A percentile compares a stretch with the other conserved stretches of the same genome.
phyloP scores from a whole-genome alignment of 1,140 invertebrate genomes.

The Drosophila pseudoobscura region DNA sequence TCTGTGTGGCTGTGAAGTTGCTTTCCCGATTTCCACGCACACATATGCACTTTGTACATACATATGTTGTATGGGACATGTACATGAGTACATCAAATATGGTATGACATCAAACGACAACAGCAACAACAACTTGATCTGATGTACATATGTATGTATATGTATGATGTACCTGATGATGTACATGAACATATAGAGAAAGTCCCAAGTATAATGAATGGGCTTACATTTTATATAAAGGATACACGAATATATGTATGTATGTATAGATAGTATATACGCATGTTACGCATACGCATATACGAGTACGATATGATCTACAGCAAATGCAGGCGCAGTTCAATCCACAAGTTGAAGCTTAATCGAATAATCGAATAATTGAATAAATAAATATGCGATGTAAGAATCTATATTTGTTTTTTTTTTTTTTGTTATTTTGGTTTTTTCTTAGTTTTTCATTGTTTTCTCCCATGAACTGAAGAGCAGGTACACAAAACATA shows the following conservation, averaged over 20 bases:
- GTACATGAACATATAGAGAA: neutral
- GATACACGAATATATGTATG: conserved; percentile 5
- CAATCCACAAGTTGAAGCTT: conserved; percentile 29
- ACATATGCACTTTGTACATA: no score
- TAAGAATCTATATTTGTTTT: conserved; percentile 10
- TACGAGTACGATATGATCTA: conserved; percentile 38
- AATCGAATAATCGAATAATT: conserved; percentile 20
- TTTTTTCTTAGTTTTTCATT: conserved; percentile 22
- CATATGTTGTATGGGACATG: no score
- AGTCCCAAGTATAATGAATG: no score
- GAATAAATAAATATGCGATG: conserved; percentile 17
- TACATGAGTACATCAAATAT: conserved; percentile 5
- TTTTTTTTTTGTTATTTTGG: neutral
- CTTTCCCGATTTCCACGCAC: no score
- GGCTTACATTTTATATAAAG: neutral
- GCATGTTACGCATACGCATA: conserved; percentile 21
- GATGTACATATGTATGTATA: neutral
- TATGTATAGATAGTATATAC: neutral
- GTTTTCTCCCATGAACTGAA: conserved; percentile 30
- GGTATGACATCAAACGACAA: neutral
- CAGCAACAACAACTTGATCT: neutral
- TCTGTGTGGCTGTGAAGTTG: no score
- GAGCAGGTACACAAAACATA: conserved; percentile 40
- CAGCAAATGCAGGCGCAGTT: conserved; percentile 30
- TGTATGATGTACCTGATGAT: neutral